Evolutionary conservation across 1,140 invertebrate species (phyloP).

Genomic region (Pseudomyrmex cubaensis): DNA sequence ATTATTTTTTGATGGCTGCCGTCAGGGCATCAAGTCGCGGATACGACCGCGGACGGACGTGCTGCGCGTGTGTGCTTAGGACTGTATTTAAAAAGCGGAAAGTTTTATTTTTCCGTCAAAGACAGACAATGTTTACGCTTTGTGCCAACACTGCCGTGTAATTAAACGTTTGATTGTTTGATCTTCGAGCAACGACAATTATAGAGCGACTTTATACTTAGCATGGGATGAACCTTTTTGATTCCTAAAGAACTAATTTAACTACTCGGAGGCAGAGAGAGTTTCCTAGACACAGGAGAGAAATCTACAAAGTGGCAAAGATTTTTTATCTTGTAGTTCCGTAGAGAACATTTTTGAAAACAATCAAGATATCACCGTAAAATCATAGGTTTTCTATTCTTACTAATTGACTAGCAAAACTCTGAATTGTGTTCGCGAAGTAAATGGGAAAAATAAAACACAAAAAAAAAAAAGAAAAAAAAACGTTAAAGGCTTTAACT

Average conservation of each 20-base stretch:
- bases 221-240: constrained; percentile 17
- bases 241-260: constrained; percentile 10
- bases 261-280: constrained; percentile 4
- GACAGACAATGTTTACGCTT: constrained; percentile 65
- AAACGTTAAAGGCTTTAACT: not conserved
- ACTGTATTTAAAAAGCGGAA: constrained; percentile 47
- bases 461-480: not conserved
- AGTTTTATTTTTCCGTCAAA: constrained; percentile 43
- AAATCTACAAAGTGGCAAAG: not conserved
- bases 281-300: constrained; percentile 6
- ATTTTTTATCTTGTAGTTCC: constrained; percentile 16
- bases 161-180: constrained; percentile 53
- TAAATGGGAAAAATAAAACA: not conserved
- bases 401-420: constrained; percentile 30
- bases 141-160: constrained; percentile 72
- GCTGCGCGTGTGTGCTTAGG: constrained; percentile 36
- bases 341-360: not conserved
- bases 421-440: not conserved
- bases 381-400: not conserved
- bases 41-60: constrained; percentile 10
- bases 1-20: constrained; percentile 18
- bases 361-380: not conserved
- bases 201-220: constrained; percentile 27
- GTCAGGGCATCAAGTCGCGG: constrained; percentile 24
- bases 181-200: constrained; percentile 50